Evolutionary conservation across 2,113 vertebrate species (phyloP), one percentile per base, ranked within the genome.

Genomic region (Mesocricetus auratus): DNA sequence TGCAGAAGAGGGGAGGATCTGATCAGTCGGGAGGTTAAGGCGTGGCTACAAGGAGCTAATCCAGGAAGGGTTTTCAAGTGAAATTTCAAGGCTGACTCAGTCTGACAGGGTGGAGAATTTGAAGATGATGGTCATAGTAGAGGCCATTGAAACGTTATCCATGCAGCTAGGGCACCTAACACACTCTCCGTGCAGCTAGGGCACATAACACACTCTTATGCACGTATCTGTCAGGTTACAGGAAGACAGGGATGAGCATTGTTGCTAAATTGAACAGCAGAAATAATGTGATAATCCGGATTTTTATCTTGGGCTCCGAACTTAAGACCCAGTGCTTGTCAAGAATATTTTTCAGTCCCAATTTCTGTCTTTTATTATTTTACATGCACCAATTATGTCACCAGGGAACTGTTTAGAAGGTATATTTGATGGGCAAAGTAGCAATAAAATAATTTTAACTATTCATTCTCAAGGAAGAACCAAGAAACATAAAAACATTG

Each of bases 391-490:
- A 45, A 75, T 82, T 7, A 1, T 92, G 56, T 91, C 33, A 81
- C 29, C 60, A 82, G 90, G 36, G 93, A 94, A 89, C 77, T 15
- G 66, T 42, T 89, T 22, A 79, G 4, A 1, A 79, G 31, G 5
- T 5, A 91, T n/a, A 53, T 91, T 62, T 69, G 42, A 56, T 29
- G 81, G 90, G 75, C 17, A 79, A 0, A 85, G 5, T 39, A 62
- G 33, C 26, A 91, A 31, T 2, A 60, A 60, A 88, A 29, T 64
- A 62, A 85, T 85, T 89, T 74, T 50, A 90, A 79, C 56, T 9
- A 17, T 69, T 90, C 13, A 93, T 75, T 93, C 24, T 68, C n/a
- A 96, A 85, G 58, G 60, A 79, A 85, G 11, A 94, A 93, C 39
- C 26, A 94, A 93, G 47, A 79, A n/a, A 13, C 12, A 86, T 4